A percentile compares a stretch with the other conserved stretches of the same genome.
Evolutionary conservation across 1,140 invertebrate genomes (phyloP).

Genomic region (Platyscapa corneri): DNA sequence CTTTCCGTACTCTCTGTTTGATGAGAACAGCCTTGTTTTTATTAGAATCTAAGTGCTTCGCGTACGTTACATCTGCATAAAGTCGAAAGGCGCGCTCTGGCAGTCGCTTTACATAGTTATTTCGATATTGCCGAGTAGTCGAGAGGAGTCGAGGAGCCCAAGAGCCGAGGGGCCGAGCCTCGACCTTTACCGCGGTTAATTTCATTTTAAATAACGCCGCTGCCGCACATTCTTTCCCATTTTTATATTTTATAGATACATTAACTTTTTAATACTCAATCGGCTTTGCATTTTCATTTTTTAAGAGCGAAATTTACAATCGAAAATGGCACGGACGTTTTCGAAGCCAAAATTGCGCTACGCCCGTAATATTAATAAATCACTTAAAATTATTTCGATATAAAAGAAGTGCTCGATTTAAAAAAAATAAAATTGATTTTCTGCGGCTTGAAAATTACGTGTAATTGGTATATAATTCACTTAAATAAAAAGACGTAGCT

Average conservation of each 20-base stretch:
- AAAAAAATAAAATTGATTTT: not conserved
- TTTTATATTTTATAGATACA: not conserved
- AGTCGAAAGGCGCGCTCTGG: not conserved
- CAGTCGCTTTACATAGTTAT: not conserved
- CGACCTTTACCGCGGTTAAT: not conserved
- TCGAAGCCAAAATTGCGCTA: not conserved
- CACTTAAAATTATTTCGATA: not conserved
- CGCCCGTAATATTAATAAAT: not conserved
- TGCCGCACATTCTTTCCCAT: no score
- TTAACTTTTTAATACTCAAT: not conserved
- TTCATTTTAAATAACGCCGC: not conserved
- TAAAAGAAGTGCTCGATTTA: not conserved
- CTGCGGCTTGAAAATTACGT: not conserved
- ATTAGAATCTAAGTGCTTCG: not conserved
- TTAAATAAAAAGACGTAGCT: not conserved
- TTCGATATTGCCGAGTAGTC: not conserved
- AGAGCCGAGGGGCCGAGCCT: no score
- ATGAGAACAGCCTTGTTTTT: not conserved
- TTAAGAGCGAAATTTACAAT: not conserved
- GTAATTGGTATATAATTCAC: conserved; percentile 6
- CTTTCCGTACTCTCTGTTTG: not conserved
- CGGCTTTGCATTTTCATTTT: not conserved
- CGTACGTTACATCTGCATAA: not conserved
- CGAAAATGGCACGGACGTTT: no score
- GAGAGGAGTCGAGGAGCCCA: no score